phyloP scores from a whole-genome alignment of 1,140 invertebrate species.

The Tetramorium simillimum region DNA sequence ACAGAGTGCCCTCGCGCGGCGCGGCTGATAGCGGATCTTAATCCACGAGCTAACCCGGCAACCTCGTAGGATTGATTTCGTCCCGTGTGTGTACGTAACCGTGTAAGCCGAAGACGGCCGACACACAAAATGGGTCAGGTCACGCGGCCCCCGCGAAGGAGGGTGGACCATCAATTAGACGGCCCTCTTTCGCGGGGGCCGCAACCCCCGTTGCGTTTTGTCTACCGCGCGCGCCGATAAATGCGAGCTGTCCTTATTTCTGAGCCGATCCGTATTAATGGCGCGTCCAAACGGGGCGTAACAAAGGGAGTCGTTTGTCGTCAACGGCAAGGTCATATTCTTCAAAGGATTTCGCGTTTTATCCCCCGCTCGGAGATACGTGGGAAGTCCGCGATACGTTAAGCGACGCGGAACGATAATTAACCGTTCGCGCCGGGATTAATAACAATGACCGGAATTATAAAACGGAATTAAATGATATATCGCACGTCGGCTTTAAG shows the following conservation, averaged over 20 bases:
- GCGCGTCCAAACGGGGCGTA: background rate
- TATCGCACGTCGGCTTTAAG: constrained; percentile 32
- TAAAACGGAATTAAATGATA: constrained; percentile 23
- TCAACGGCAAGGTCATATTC: background rate
- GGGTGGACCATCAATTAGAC: constrained; percentile 49
- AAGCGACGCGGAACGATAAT: background rate
- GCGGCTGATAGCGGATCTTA: constrained; percentile 46
- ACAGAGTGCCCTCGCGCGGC: background rate
- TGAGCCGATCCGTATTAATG: constrained; percentile 19
- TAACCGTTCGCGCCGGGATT: background rate
- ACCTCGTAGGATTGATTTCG: constrained; percentile 58
- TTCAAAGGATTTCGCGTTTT: background rate
- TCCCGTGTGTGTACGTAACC: background rate
- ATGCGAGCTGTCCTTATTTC: constrained; percentile 10
- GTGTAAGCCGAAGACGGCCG: constrained; percentile 9
- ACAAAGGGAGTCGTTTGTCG: background rate
- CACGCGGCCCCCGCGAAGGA: constrained; percentile 31
- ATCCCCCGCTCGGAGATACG: background rate
- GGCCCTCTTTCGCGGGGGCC: constrained; percentile 1
- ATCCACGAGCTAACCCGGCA: constrained; percentile 16
- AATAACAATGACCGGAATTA: background rate
- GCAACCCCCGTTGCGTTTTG: constrained; percentile 6
- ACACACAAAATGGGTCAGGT: constrained; percentile 61
- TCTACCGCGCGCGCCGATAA: background rate
- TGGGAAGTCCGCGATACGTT: too few species aligned